Base-by-base conservation (phyloP, 2,113 vertebrate genomes). In the Theropithecus gelada region DNA sequence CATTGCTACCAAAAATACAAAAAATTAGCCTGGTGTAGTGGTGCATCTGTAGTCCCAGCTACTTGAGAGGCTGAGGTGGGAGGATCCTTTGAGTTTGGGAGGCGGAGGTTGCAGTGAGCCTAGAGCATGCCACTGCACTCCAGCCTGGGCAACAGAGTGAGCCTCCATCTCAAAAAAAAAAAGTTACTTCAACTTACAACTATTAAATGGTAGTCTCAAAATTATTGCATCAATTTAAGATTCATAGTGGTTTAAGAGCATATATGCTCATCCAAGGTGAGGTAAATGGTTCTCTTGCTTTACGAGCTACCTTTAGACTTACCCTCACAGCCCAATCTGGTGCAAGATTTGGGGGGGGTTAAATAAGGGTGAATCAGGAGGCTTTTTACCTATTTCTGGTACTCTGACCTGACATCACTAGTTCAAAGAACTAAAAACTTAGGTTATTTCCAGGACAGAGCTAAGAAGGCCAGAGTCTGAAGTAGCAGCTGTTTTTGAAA, bases 361-460 rank as follows among this genome's bases (percentile, higher is more conserved):
- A 92, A 85, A 75, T 91, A 27, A 78, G 40, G 6, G 48, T 93
- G 32, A 96, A 66, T 73, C n/a, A 25, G 45, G 13, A 92, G 64
- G 4, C 10, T 85, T 55, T 78, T 5, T 40, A 50, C 35, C 43
- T 76, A 10, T 35, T 93, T 83, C 81, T 94, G 45, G 13, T 68
- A 18, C 38, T 80, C 35, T 79, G 20, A 57, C 48, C 43, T 94
- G 27, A 59, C 27, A 68, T 61, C 40, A 45, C 27, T n/a, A 93
- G 14, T 82, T 96, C 22, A 94, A 82, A 97, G 43, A 27, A 84
- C 50, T 90, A 55, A 94, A 92, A 85, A 87, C 78, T 43, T 22
- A 89, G 64, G 25, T 48, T 45, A 52, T 93, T 88, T 93, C 80
- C 59, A 59, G 81, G 27, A 94, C 30, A 70, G 61, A 87, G 70